Conservation (phyloP, 1,140 invertebrate genomes). For the Drosophila asahinai region DNA sequence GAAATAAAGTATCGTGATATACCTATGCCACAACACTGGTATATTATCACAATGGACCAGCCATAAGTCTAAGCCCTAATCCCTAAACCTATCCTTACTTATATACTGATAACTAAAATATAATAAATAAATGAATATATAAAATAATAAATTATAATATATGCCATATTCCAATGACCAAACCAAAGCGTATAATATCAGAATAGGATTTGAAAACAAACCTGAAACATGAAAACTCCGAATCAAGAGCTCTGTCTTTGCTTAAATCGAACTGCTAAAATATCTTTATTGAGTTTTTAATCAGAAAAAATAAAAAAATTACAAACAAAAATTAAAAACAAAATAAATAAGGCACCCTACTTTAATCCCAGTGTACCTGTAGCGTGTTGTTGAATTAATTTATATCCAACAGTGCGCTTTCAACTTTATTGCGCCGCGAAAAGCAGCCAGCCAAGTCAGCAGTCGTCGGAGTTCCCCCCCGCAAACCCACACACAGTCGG, state of each 20-base stretch:
- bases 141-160: no score
- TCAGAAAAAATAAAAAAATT: no score
- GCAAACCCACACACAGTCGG: constrained; percentile 64
- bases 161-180: no score
- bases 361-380: constrained; percentile 23
- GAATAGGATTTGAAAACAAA: no score
- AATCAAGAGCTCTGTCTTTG: not conserved
- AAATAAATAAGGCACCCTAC: not conserved
- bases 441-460: constrained; percentile 64
- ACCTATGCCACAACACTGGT: no score
- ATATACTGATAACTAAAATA: no score
- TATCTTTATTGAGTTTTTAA: not conserved
- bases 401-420: constrained; percentile 83
- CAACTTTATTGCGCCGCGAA: constrained; percentile 83
- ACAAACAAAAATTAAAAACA: not conserved
- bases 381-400: constrained; percentile 83
- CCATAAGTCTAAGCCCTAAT: no score
- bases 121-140: no score
- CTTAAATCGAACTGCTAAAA: not conserved
- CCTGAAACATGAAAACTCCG: not conserved
- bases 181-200: not conserved
- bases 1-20: no score
- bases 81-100: no score
- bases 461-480: constrained; percentile 33
- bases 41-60: no score